Conservation (phyloP, 92 coral and sea anemone genomes). For the Epizoanthus rinbou region DNA sequence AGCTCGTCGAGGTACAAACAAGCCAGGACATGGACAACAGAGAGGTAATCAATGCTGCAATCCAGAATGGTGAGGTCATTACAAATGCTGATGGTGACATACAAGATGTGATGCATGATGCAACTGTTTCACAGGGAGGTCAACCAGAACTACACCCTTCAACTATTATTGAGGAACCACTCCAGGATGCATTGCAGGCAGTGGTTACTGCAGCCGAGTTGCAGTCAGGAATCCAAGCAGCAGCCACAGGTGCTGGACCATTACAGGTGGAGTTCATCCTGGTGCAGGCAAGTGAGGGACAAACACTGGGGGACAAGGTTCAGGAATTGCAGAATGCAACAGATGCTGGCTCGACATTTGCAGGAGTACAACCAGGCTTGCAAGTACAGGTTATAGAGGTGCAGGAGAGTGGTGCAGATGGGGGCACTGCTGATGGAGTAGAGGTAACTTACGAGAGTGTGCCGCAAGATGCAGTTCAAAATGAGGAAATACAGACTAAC, state of each 20-base stretch:
- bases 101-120: slow-evolving; percentile 1
- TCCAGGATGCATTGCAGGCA: slow-evolving; percentile 14
- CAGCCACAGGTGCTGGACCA: slow-evolving; percentile 20
- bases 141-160: slow-evolving; percentile 3
- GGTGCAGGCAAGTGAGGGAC: slow-evolving; percentile 12
- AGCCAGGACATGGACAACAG: slow-evolving; percentile 25
- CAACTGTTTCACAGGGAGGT: slow-evolving; percentile 14
- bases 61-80: slow-evolving; percentile 34
- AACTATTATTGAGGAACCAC: background rate
- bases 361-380: background rate
- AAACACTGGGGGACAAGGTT: slow-evolving; percentile 32
- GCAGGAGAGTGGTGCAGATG: slow-evolving; percentile 12
- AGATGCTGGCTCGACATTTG: slow-evolving; percentile 39
- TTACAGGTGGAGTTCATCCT: slow-evolving; percentile 40
- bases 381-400: slow-evolving; percentile 23
- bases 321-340: slow-evolving; percentile 36
- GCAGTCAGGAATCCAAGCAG: slow-evolving; percentile 28
- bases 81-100: background rate
- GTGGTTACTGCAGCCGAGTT: slow-evolving; percentile 33
- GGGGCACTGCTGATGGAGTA: slow-evolving; percentile 4
- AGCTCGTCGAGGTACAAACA: slow-evolving; percentile 35
- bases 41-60: background rate
- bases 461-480: slow-evolving; percentile 7
- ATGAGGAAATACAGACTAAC: slow-evolving; percentile 1
- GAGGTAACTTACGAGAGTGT: slow-evolving; percentile 13